Base-by-base conservation (phyloP, 2,888 invertebrate genomes). In the Gymnocheta viridis region DNA sequence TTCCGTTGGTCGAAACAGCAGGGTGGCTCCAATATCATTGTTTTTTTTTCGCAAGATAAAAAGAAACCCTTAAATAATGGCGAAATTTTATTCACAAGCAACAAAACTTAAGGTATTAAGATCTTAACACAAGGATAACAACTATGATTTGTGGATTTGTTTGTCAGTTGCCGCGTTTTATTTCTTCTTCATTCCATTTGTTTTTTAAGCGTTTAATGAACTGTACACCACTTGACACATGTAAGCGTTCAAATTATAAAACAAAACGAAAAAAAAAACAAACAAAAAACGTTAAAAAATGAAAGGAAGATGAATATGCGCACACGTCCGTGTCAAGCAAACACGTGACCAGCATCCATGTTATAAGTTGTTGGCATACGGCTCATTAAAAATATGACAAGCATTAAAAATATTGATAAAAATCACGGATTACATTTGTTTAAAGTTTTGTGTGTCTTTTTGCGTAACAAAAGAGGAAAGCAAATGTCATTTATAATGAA, bases 311-410 rank as follows among this genome's bases (percentile, higher is more conserved):
- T 56, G 64, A 32, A 72, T 81, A 77, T 72, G 72, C 69, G 73
- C 81, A 84, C 60, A 81, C 66, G 67, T 56, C 51, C 35, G 32
- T 67, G 10, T 38, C 32, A 60, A 41, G 6, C 17, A 35, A 74
- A 35, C 84, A 84, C 81, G 84, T 78, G 81, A 73, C 84, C 67
- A 82, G 79, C 82, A 74, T 72, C 82, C 79, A 73, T 41, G 24
- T 29, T 83, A 14, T 41, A 24, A 7, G 54, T 58, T 69, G 54
- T 10, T 51, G 72, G 51, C 82, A 82, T 79, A 85, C 72, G 77
- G 72, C 80, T 80, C 82, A 80, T 82, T 82, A 84, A 88, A 86
- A 87, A 78, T 84, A 86, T 88, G 88, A 89, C 88, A 88, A 88
- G 87, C 88, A 72, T 80, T 79, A 83, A 76, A 83, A 76, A 88